A percentile compares a stretch with the other conserved stretches of the same genome.
Evolutionary conservation across 2,888 invertebrate species (phyloP).

Genomic region (Phyllotreta striolata): DNA sequence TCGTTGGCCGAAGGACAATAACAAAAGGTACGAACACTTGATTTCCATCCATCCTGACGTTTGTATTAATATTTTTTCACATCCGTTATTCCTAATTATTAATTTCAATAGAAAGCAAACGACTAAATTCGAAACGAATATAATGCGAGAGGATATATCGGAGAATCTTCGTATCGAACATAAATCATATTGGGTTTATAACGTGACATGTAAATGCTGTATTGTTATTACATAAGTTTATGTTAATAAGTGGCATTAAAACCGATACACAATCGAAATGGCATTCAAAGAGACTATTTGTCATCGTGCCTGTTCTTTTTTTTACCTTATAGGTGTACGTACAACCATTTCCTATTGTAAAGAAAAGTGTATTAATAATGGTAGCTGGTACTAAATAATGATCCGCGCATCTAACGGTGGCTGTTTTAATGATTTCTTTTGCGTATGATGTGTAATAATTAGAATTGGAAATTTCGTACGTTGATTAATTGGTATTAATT

Average conservation of each 20-base stretch:
- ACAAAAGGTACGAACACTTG: slow-evolving; percentile 23
- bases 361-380: slow-evolving; percentile 41
- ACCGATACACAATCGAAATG: slow-evolving; percentile 50
- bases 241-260: slow-evolving; percentile 50
- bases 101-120: slow-evolving; percentile 41
- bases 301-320: slow-evolving; percentile 44
- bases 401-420: slow-evolving; percentile 22
- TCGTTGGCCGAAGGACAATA: slow-evolving; percentile 8
- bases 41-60: slow-evolving; percentile 36
- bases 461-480: slow-evolving; percentile 12
- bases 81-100: slow-evolving; percentile 41
- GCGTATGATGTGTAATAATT: slow-evolving; percentile 22
- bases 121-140: slow-evolving; percentile 38
- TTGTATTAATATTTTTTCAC: slow-evolving; percentile 38
- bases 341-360: slow-evolving; percentile 40
- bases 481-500: too few species aligned
- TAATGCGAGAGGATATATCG: slow-evolving; percentile 42
- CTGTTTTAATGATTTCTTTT: slow-evolving; percentile 19
- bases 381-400: slow-evolving; percentile 32
- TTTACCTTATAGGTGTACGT: slow-evolving; percentile 30
- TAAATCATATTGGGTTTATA: slow-evolving; percentile 49
- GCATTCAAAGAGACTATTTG: slow-evolving; percentile 51
- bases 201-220: slow-evolving; percentile 52
- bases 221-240: slow-evolving; percentile 54
- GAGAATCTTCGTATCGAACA: slow-evolving; percentile 46